phyloP scores from a whole-genome alignment of 2,888 invertebrate genomes.

The Netelia inedita region DNA sequence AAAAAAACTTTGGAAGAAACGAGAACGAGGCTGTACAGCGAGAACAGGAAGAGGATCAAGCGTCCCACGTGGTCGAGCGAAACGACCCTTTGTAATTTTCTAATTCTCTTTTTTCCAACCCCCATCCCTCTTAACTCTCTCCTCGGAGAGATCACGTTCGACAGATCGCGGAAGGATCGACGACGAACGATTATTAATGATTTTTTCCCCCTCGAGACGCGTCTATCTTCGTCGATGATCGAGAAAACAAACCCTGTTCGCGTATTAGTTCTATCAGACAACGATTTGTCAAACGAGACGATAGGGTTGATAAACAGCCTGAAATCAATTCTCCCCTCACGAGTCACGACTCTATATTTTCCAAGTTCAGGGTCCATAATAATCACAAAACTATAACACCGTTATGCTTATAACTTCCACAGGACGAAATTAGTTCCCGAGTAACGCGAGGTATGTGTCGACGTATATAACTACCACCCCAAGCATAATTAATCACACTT shows the following conservation, averaged over 20 bases:
- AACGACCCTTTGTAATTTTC: background rate
- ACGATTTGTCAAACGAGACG: slow-evolving; percentile 39
- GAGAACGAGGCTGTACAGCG: slow-evolving; percentile 2
- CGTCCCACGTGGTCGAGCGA: background rate
- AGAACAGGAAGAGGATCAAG: slow-evolving; percentile 17
- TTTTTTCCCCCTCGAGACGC: slow-evolving; percentile 32
- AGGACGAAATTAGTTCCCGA: background rate
- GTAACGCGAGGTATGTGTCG: background rate
- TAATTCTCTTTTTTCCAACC: background rate
- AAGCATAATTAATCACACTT: slow-evolving; percentile 6
- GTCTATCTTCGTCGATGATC: slow-evolving; percentile 20
- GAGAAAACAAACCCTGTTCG: slow-evolving; percentile 32
- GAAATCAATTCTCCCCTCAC: background rate
- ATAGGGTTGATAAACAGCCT: slow-evolving; percentile 14
- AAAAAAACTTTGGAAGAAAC: background rate
- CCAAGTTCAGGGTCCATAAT: background rate
- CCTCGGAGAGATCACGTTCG: background rate
- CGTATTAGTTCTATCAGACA: slow-evolving; percentile 40
- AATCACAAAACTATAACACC: too few species aligned
- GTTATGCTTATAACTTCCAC: too few species aligned
- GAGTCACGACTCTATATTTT: slow-evolving; percentile 31
- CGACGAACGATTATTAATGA: slow-evolving; percentile 51
- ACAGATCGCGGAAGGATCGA: slow-evolving; percentile 13
- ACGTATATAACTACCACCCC: background rate
- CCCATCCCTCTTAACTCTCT: background rate